Percentiles rank a stretch among this genome's conserved stretches.
phyloP scores from a whole-genome alignment of 2,888 invertebrate genomes.

The Pelosia muscerda region DNA sequence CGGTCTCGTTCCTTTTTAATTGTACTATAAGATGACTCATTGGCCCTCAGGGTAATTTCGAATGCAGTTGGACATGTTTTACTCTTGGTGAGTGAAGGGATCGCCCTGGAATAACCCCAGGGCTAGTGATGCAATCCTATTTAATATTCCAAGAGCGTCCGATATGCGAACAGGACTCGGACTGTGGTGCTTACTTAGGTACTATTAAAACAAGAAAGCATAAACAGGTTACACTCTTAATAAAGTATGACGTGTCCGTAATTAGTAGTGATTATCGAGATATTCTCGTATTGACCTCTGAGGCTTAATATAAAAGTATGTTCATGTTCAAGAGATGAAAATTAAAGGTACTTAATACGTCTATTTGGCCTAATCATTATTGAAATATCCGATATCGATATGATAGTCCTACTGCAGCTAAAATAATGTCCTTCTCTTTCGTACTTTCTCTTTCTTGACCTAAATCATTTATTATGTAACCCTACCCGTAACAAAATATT shows the following conservation, averaged over 20 bases:
- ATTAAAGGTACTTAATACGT: too few species aligned
- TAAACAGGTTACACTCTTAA: constrained; percentile 10
- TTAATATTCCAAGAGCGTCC: constrained; percentile 62
- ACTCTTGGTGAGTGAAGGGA: constrained; percentile 57
- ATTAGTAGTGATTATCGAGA: background rate
- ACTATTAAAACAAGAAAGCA: constrained; percentile 38
- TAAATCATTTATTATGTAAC: too few species aligned
- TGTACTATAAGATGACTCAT: constrained; percentile 51
- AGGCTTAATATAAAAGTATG: background rate
- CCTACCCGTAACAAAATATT: background rate
- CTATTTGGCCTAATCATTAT: too few species aligned
- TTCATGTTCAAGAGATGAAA: background rate
- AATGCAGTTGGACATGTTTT: constrained; percentile 54
- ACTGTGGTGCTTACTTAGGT: constrained; percentile 39
- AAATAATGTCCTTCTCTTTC: too few species aligned
- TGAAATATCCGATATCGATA: background rate
- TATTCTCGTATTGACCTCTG: background rate
- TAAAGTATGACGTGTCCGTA: background rate
- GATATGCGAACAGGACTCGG: constrained; percentile 43
- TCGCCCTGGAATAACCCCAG: constrained; percentile 61
- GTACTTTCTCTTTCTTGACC: background rate
- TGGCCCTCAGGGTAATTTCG: constrained; percentile 47
- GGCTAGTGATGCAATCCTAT: constrained; percentile 60
- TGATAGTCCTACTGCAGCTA: too few species aligned
- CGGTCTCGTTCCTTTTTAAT: constrained; percentile 48